Base-by-base conservation (phyloP, 2,113 vertebrate genomes). In the Macheiramphus alcinus region DNA sequence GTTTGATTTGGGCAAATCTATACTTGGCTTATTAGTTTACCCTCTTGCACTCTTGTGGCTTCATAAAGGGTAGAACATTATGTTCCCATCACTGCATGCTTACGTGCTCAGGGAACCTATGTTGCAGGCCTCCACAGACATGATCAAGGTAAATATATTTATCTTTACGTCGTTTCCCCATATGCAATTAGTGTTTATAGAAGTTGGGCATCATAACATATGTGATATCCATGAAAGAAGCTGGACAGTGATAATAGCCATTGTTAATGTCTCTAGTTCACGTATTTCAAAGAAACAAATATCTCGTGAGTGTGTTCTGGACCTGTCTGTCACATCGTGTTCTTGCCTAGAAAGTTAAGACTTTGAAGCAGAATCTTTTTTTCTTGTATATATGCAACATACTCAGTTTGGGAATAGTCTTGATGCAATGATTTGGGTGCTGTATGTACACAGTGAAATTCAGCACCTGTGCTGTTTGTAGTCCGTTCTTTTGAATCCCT, bases 1-100 rank as follows among this genome's bases (percentile, higher is more conserved):
- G 84, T 96, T 95, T 96, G 71, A 82, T 78, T 93, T 96, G 89
- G 89, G 90, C 87, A 90, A 83, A 88, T 73, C 53, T 40, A 31
- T 82, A 25, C 38, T 58, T 86, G 67, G 66, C 73, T 86, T 90
- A 52, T 71, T 81, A 93, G 76, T 90, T 93, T 88, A 74, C 67
- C 83, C 94, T 94, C 65, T 74, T 88, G 83, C 56, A 66, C 83
- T 89, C 62, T 45, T 56, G 78, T 68, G 86, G 86, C 93, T 96
- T 91, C 73, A 55, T 72, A 82, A 92, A 8, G 50, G 93, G 47
- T 62, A 78, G 88, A 85, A 92, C 93, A 91, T 50, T 25, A 73
- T 50, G 65, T 84, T 95, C 73, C 93, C 88, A 94, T 76, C 80
- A 5, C 52, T 63, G 73, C 25, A 5, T 62, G 58, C 15, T 1